Percentiles rank a stretch among this genome's conserved stretches.
Evolutionary conservation across 2,888 invertebrate genomes (phyloP).

Genomic region (Tuberolachnus salignus): DNA sequence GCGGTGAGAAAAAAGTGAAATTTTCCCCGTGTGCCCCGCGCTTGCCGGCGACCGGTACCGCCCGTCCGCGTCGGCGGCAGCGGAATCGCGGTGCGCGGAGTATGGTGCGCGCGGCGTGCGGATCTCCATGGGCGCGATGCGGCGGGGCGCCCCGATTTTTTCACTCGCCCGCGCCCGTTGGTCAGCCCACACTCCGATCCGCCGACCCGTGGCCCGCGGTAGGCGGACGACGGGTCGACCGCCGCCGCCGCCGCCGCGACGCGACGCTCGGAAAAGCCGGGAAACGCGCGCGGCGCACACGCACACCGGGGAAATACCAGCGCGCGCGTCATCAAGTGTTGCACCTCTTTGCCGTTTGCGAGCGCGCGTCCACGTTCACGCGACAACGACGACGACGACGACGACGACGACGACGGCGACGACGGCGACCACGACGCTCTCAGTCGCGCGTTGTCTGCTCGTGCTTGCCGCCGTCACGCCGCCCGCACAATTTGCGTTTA

Average conservation of each 20-base stretch:
- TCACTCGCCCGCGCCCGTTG: neutral
- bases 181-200: neutral
- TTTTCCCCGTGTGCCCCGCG: no score
- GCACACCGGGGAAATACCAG: constrained; percentile 23
- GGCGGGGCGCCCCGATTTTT: neutral
- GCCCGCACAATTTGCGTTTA: no score
- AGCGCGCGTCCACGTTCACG: neutral
- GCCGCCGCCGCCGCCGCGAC: constrained; percentile 5
- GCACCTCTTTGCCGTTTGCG: constrained; percentile 37
- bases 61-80: no score
- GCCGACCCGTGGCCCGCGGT: no score
- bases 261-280: constrained; percentile 43
- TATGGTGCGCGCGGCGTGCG: no score
- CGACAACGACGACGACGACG: constrained; percentile 6
- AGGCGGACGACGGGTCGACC: neutral
- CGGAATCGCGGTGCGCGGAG: no score
- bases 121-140: neutral
- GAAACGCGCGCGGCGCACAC: constrained; percentile 34
- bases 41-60: no score
- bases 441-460: constrained; percentile 30
- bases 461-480: neutral
- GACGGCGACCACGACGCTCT: neutral
- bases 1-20: no score
- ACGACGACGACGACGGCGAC: neutral
- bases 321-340: constrained; percentile 49